Evolutionary conservation across 2,113 vertebrate genomes (phyloP).

Genomic region (Mobula birostris): DNA sequence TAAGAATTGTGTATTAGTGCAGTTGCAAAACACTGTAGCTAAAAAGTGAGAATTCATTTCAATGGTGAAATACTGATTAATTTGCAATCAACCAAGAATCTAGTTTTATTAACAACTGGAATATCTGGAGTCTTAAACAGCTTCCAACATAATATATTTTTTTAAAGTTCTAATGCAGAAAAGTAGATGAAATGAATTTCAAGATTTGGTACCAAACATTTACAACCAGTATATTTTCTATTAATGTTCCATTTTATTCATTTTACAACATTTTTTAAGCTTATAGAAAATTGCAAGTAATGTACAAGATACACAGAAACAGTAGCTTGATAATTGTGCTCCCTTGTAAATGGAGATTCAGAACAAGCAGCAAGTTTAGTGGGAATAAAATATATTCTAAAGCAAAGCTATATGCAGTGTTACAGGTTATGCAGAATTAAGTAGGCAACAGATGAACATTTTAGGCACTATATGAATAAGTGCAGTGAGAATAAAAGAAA

Average conservation of each 20-base stretch:
- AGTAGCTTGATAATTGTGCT: conserved; percentile 10
- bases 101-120: conserved; percentile 32
- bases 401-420: neutral
- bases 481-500: conserved; percentile 11
- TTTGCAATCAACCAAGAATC: conserved; percentile 5
- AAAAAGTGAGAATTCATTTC: conserved; percentile 13
- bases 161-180: conserved; percentile 24
- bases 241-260: conserved; percentile 27
- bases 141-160: conserved; percentile 24
- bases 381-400: neutral
- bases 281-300: conserved; percentile 35
- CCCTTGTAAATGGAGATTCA: conserved; percentile 4
- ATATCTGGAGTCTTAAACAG: conserved; percentile 33
- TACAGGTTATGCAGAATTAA: conserved; percentile 29
- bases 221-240: conserved; percentile 29
- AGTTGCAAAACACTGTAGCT: neutral
- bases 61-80: conserved; percentile 4
- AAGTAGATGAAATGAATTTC: neutral
- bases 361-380: conserved; percentile 12
- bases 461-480: conserved; percentile 20
- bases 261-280: conserved; percentile 29
- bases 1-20: neutral
- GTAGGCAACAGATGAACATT: neutral
- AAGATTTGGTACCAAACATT: conserved; percentile 26
- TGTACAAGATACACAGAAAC: conserved; percentile 22